A percentile compares a stretch with the other conserved stretches of the same genome.
These are phyloP conservation scores for Hypsibius dujardini DNA, from an alignment of 1,140 invertebrate genomes.

Conservation along the genomic window DNA sequence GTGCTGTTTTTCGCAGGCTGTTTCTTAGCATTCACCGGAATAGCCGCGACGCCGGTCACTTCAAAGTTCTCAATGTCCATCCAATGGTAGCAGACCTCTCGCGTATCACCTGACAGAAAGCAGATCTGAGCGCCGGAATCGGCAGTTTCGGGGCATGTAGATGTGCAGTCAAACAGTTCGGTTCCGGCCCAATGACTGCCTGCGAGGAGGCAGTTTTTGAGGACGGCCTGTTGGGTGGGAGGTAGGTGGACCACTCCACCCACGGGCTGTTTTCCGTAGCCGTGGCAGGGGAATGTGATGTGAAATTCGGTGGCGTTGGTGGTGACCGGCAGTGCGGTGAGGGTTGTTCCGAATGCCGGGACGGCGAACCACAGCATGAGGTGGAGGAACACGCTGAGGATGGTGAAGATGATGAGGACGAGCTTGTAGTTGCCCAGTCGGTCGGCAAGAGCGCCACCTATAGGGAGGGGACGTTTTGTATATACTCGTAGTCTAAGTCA, in stretches of 20 bases:
- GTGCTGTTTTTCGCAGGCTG: too few species aligned
- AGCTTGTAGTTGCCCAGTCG: conserved; percentile 10
- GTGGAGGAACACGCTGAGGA: conserved; percentile 8
- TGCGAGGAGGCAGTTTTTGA: too few species aligned
- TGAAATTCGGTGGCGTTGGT: neutral
- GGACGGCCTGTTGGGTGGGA: neutral
- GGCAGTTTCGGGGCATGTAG: neutral
- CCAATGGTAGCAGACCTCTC: neutral
- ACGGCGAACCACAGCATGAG: conserved; percentile 3
- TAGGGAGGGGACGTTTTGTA: too few species aligned
- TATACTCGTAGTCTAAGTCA: too few species aligned
- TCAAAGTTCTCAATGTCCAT: too few species aligned
- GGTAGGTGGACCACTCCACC: neutral
- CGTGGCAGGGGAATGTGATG: neutral
- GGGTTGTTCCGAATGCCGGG: neutral
- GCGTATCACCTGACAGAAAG: neutral
- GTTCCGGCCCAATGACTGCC: neutral
- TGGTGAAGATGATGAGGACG: conserved; percentile 4
- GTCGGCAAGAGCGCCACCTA: conserved; percentile 34
- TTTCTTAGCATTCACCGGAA: too few species aligned
- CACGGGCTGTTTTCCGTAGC: neutral
- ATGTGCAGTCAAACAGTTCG: neutral
- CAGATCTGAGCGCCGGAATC: neutral
- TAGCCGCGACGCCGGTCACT: too few species aligned
- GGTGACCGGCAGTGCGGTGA: neutral